A percentile compares a stretch with the other conserved stretches of the same genome.
Conservation (phyloP, 2,797 vertebrate species). For the Sebastiscus albofasciatus region DNA sequence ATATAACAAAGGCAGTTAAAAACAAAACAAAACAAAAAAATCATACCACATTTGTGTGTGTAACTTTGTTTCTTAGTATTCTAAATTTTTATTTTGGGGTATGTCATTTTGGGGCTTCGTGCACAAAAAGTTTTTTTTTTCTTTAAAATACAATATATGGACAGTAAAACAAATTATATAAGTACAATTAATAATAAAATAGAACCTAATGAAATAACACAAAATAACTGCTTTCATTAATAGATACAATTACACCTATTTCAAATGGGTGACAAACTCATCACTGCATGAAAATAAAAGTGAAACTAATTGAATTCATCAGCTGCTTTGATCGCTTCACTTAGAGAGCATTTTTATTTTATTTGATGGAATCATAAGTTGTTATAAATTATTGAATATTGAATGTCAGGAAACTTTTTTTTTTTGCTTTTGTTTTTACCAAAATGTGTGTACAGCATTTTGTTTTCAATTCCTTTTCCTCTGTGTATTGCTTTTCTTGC, state of each 20-base stretch:
- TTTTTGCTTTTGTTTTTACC: too few species aligned
- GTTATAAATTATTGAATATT: not conserved
- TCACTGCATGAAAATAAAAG: not conserved
- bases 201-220: not conserved
- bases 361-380: not conserved
- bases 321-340: not conserved
- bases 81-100: not conserved
- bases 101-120: not conserved
- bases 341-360: not conserved
- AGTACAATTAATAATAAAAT: not conserved
- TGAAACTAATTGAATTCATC: not conserved
- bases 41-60: too few species aligned
- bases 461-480: not conserved
- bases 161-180: not conserved
- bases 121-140: not conserved
- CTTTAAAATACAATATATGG: not conserved
- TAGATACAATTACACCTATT: too few species aligned
- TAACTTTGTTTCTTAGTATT: too few species aligned
- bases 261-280: not conserved
- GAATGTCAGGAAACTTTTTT: not conserved
- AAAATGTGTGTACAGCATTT: not conserved
- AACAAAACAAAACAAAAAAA: not conserved
- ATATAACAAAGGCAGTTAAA: too few species aligned
- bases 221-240: not conserved
- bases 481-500: not conserved